Evolutionary conservation across 2,888 invertebrate species (phyloP), one percentile per base, ranked within the genome.

Genomic region (Heliconius aoede): DNA sequence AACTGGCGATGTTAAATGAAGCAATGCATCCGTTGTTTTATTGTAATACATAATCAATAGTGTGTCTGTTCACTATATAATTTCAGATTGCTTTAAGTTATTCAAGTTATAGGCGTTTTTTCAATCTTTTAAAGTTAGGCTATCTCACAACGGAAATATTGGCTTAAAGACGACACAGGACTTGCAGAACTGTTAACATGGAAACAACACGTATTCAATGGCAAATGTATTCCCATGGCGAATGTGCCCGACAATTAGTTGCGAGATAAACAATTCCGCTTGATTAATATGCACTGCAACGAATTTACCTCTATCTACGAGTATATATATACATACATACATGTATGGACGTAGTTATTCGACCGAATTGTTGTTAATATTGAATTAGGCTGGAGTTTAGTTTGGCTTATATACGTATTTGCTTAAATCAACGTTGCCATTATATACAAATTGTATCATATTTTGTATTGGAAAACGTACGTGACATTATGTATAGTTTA

Each of bases 281-380:
- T 78, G 78, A 81, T 80, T 80, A 80, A 81, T 81, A 80, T 81
- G 80, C 81, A 80, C 36, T 36, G 36, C 36, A 36, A 36, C 36
- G 36, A 36, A 36, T 36, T 9, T 36, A 36, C n/a, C n/a, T n/a
- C n/a, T n/a, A n/a, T n/a, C n/a, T n/a, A n/a, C n/a, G n/a, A n/a
- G n/a, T n/a, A n/a, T n/a, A n/a, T n/a, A n/a, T n/a, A n/a, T n/a
- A n/a, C n/a, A n/a, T n/a, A n/a, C n/a, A n/a, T n/a, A n/a, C n/a
- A n/a, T 36, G 72, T 72, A 60, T 60, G 72, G 58, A 18, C 24
- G 72, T 72, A 60, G 36, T 72, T 72, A 60, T 72, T 26, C 11
- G 21, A 58, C 36, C 60, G 72, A 36, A 72, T 58, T 60, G 58
- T 36, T 72, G 72, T 72, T 72, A 32, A 72, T 72, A 60, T 36